A percentile compares a stretch with the other conserved stretches of the same genome.
These are phyloP conservation scores for Tipula vernalis DNA, from an alignment of 2,888 invertebrate genomes.

Conservation along the genomic window DNA sequence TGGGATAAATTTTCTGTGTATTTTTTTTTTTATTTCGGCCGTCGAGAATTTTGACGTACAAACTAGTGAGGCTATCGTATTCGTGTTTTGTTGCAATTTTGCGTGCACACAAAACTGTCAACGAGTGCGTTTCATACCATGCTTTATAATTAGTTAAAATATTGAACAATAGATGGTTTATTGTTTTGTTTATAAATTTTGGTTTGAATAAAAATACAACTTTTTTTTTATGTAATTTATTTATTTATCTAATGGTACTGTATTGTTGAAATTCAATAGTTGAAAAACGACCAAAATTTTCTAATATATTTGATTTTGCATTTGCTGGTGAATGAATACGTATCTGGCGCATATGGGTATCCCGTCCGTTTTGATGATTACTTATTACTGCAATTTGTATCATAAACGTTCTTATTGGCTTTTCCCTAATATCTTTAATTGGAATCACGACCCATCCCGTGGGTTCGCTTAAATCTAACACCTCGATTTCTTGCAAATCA, in stretches of 20 bases:
- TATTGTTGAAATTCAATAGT: conserved; percentile 72
- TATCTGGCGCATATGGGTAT: conserved; percentile 95
- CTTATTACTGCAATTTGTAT: conserved; percentile 92
- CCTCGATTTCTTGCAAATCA: conserved; percentile 91
- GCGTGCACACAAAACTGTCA: not conserved
- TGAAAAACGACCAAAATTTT: conserved; percentile 64
- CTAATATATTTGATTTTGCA: conserved; percentile 41
- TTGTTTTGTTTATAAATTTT: not conserved
- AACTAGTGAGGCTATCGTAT: not conserved
- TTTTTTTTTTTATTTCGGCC: not conserved
- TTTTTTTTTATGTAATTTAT: not conserved
- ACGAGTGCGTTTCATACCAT: not conserved
- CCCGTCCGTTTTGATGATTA: conserved; percentile 98
- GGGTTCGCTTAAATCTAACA: conserved; percentile 86
- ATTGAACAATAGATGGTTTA: not conserved
- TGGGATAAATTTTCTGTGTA: not conserved
- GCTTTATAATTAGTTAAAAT: not conserved
- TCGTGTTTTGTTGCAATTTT: not conserved
- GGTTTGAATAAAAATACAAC: not conserved
- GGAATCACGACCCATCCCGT: conserved; percentile 92
- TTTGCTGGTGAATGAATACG: conserved; percentile 82
- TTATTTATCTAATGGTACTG: conserved; percentile 57
- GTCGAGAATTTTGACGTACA: conserved; percentile 8
- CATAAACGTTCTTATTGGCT: conserved; percentile 89
- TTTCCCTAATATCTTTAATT: conserved; percentile 74